Conservation (phyloP, 2,888 invertebrate species). For the Leucozona laternaria region DNA sequence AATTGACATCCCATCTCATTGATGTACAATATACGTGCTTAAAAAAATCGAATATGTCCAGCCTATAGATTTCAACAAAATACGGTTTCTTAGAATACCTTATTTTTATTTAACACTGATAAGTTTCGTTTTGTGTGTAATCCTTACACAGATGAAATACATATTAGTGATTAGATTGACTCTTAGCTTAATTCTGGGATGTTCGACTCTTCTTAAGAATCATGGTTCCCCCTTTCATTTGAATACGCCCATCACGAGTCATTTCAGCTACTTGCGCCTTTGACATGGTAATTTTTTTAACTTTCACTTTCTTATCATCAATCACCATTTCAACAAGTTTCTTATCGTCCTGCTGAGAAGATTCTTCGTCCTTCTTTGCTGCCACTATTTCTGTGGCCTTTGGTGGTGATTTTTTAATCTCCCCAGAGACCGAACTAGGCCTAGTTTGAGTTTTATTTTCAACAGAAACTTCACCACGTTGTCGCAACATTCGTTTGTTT, state of each 20-base stretch:
- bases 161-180: not conserved
- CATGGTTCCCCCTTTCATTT: constrained; percentile 85
- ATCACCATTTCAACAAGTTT: constrained; percentile 84
- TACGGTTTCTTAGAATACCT: not conserved
- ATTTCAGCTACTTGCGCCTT: constrained; percentile 88
- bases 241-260: constrained; percentile 87
- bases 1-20: not conserved
- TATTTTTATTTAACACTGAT: not conserved
- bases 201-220: constrained; percentile 76
- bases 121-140: not conserved
- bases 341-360: constrained; percentile 24
- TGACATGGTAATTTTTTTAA: constrained; percentile 87
- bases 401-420: constrained; percentile 20
- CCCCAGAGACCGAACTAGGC: not conserved
- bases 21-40: not conserved
- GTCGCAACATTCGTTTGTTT: constrained; percentile 27
- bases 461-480: constrained; percentile 36
- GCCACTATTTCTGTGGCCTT: not conserved
- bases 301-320: constrained; percentile 87
- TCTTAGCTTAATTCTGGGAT: not conserved
- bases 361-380: constrained; percentile 12
- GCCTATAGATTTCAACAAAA: not conserved
- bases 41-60: not conserved
- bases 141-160: not conserved
- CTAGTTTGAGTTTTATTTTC: constrained; percentile 10